These are phyloP conservation scores for Galbula dea DNA, from an alignment of 2,113 vertebrate species.

Conservation along the genomic window DNA sequence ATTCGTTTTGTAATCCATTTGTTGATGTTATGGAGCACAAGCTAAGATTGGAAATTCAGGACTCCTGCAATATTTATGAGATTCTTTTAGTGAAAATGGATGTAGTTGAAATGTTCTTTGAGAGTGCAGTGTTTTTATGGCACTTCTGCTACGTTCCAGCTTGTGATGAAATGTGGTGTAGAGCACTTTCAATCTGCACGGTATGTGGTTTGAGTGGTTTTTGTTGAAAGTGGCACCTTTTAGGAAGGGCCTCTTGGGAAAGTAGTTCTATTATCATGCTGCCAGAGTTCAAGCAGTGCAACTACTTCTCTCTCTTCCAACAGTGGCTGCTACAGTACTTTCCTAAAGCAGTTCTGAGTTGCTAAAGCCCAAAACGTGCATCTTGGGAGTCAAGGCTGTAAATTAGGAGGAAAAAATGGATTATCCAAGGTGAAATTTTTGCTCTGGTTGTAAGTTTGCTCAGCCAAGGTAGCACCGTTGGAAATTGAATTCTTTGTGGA, in stretches of 20 bases:
- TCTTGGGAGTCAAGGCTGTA: background rate
- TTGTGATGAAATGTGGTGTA: background rate
- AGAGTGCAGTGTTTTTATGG: background rate
- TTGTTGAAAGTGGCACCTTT: background rate
- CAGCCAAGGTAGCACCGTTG: background rate
- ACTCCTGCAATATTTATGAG: background rate
- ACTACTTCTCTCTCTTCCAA: background rate
- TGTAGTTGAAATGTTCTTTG: background rate
- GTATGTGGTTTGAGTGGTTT: background rate
- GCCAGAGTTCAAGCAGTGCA: accelerated
- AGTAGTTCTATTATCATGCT: accelerated
- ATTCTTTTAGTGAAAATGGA: background rate
- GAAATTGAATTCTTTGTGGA: background rate
- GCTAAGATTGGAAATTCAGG: background rate
- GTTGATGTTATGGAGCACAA: background rate
- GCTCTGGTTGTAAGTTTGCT: background rate
- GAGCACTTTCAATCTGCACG: accelerated
- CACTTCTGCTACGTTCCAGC: background rate
- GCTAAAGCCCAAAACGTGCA: accelerated
- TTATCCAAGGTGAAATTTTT: accelerated
- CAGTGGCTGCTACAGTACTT: accelerated
- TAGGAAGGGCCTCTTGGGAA: background rate
- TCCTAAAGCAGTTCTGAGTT: background rate
- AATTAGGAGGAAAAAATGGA: accelerated
- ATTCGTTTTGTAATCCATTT: background rate